phyloP scores from a whole-genome alignment of 2,113 vertebrate genomes.

The Toxotes jaculatrix region DNA sequence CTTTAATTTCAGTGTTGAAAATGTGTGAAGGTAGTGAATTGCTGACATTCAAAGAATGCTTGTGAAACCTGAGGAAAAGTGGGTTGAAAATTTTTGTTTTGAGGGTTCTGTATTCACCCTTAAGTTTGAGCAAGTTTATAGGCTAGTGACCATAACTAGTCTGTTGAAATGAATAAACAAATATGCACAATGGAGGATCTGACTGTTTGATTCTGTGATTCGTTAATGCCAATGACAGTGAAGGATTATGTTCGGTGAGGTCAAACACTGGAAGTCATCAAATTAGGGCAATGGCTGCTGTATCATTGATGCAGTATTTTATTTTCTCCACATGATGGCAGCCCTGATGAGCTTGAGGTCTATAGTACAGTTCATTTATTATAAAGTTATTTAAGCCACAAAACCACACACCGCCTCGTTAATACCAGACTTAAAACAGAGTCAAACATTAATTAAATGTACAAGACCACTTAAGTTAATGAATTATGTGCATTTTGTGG shows the following conservation, averaged over 20 bases:
- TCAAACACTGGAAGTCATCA: not conserved
- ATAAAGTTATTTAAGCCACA: not conserved
- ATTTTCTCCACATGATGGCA: conserved; percentile 61
- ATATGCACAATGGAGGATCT: conserved; percentile 71
- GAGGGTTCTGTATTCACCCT: conserved; percentile 60
- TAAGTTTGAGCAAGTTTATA: conserved; percentile 64
- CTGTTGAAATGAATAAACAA: conserved; percentile 81
- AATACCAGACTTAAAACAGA: too few species aligned
- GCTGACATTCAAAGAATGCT: conserved; percentile 45
- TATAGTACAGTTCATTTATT: not conserved
- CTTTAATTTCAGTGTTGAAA: conserved; percentile 62
- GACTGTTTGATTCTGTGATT: conserved; percentile 19
- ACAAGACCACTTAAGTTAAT: not conserved
- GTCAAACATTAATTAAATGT: not conserved
- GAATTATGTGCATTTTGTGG: not conserved
- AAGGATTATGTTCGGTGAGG: not conserved
- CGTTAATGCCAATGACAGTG: not conserved
- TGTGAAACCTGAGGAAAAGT: conserved; percentile 34
- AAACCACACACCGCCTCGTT: not conserved
- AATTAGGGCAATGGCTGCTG: not conserved
- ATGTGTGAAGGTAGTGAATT: conserved; percentile 54
- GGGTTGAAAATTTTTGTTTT: conserved; percentile 43
- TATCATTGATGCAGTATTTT: not conserved
- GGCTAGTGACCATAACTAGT: conserved; percentile 65
- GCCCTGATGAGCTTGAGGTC: not conserved